These are phyloP conservation scores for Dynastes hyllus DNA, from an alignment of 2,888 invertebrate species.

Conservation along the genomic window DNA sequence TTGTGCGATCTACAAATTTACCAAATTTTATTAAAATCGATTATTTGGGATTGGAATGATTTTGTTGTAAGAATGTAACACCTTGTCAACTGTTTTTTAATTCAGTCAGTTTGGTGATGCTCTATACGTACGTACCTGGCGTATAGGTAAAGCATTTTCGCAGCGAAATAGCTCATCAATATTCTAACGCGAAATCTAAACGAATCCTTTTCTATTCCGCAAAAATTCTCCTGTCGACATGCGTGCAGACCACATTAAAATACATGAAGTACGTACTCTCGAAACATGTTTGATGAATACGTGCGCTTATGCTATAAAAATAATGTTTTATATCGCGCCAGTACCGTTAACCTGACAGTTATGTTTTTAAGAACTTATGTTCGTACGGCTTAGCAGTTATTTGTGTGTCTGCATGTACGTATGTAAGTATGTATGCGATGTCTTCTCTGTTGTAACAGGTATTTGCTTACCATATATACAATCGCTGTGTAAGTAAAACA, in stretches of 20 bases:
- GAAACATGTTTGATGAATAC: slow-evolving; percentile 43
- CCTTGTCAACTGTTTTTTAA: too few species aligned
- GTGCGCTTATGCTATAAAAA: slow-evolving; percentile 40
- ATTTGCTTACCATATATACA: slow-evolving; percentile 4
- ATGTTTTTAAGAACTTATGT: slow-evolving; percentile 44
- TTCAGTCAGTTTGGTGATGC: too few species aligned
- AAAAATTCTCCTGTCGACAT: background rate
- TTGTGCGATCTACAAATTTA: too few species aligned
- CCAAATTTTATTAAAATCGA: too few species aligned
- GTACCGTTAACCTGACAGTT: slow-evolving; percentile 47
- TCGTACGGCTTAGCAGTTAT: slow-evolving; percentile 25
- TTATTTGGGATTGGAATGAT: too few species aligned
- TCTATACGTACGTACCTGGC: too few species aligned
- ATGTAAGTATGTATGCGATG: background rate
- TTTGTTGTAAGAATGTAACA: too few species aligned
- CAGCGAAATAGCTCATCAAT: background rate
- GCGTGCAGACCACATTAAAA: slow-evolving; percentile 31
- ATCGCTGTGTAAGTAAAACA: slow-evolving; percentile 13
- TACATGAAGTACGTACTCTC: slow-evolving; percentile 40
- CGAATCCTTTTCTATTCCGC: slow-evolving; percentile 16
- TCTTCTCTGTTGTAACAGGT: background rate
- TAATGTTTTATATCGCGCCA: slow-evolving; percentile 38
- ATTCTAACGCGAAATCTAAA: slow-evolving; percentile 22
- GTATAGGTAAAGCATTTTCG: too few species aligned
- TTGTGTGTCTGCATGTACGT: slow-evolving; percentile 17